Evolutionary conservation across 2,888 invertebrate genomes (phyloP), one percentile per base, ranked within the genome.

Genomic region (Gymnocheta viridis): DNA sequence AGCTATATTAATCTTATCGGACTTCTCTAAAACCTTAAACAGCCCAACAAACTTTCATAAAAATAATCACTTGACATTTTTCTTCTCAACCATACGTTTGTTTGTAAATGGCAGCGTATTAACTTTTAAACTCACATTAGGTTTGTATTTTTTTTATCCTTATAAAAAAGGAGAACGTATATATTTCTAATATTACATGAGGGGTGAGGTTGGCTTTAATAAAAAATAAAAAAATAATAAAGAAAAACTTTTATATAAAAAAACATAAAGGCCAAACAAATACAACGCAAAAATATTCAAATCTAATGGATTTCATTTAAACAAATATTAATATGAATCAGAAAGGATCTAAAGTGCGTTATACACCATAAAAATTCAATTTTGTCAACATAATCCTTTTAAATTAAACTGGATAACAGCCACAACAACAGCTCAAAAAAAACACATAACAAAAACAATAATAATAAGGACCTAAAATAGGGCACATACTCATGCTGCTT

Each of bases 351-450:
- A n/a, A 64, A 74, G 62, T 35, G 38, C 32, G 67, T 73, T 79
- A 69, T 17, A 73, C 24, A 41, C 54, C 74, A 82, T 79, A 82
- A 74, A 73, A 82, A 80, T 80, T 82, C 82, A 74, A 82, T 78
- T 67, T 66, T 60, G 19, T 60, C 54, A 22, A 24, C 38, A 72
- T 78, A 78, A 78, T 78, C 72, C 78, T 58, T 66, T 58, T 32
- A 77, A 78, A 82, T 77, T 69, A 64, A 77, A 22, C 62, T 44
- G 62, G 69, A 70, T 64, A 77, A 41, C 27, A 70, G 44, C n/a
- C 49, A 41, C n/a, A 54, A 32, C 56, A 60, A 29, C 0, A 19
- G 24, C 27, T 56, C 9, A 47, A 24, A 58, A 4, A 56, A 35
- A 24, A 58, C 24, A n/a, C 10, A n/a, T 14, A 27, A 49, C 14